Conservation (phyloP, 2,797 vertebrate genomes). For the Clamator glandarius region DNA sequence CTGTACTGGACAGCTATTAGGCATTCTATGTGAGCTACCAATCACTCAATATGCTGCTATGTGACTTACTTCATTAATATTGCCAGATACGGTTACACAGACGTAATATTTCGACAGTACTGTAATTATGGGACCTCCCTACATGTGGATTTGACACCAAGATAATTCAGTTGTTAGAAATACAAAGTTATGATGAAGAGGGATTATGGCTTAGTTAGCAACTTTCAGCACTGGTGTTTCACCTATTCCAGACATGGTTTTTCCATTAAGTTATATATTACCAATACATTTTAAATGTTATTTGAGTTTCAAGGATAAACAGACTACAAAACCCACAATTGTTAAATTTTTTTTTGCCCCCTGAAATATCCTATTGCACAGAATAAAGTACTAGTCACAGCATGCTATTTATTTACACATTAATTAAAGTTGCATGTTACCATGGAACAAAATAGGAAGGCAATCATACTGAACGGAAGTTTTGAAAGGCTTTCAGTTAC, state of each 20-base stretch:
- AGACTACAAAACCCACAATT: not conserved
- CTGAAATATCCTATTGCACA: not conserved
- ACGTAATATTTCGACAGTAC: not conserved
- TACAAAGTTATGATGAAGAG: not conserved
- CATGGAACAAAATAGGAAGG: not conserved
- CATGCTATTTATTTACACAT: not conserved
- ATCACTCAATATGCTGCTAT: not conserved
- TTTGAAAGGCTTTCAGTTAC: not conserved
- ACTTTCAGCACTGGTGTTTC: not conserved
- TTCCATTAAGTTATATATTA: not conserved
- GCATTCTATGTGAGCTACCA: not conserved
- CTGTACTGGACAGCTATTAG: not conserved
- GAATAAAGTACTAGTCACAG: not conserved
- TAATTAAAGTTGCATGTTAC: not conserved
- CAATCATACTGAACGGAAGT: not conserved
- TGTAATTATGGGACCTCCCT: not conserved
- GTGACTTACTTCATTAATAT: not conserved
- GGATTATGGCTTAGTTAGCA: not conserved
- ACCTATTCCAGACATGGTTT: not conserved
- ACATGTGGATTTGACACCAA: not conserved
- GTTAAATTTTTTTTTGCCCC: not conserved
- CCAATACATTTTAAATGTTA: not conserved
- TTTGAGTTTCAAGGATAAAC: not conserved
- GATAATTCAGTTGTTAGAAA: not conserved
- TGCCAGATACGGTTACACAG: not conserved